Evolutionary conservation across 2,797 vertebrate species (phyloP).

Genomic region (Neoniphon sammara): DNA sequence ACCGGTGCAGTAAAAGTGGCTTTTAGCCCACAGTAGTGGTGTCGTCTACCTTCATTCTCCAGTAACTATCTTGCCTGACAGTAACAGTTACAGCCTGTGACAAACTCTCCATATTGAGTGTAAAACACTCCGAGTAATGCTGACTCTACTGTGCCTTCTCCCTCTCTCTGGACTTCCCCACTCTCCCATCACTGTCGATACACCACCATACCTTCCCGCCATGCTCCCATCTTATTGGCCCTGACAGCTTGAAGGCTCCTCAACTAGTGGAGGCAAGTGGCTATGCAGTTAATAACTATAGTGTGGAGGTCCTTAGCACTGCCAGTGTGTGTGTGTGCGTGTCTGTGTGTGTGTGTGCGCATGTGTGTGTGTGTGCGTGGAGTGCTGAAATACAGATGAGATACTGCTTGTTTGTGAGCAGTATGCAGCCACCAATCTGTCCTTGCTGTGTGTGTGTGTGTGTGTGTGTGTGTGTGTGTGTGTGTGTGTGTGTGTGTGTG

Average conservation of each 20-base stretch:
- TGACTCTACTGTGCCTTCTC: constrained; percentile 47
- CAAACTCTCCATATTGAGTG: constrained; percentile 59
- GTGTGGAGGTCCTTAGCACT: constrained; percentile 23
- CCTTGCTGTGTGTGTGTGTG: background rate
- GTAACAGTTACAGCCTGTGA: constrained; percentile 57
- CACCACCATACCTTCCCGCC: constrained; percentile 35
- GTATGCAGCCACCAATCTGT: background rate
- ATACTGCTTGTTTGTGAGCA: constrained; percentile 24
- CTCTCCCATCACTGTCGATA: constrained; percentile 43
- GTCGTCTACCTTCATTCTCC: constrained; percentile 28
- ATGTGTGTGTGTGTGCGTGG: constrained; percentile 4
- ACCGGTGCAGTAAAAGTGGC: background rate
- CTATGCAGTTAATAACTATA: constrained; percentile 36
- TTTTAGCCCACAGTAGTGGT: background rate
- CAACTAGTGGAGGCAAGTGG: constrained; percentile 29
- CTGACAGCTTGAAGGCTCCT: constrained; percentile 56
- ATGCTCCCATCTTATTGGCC: constrained; percentile 46
- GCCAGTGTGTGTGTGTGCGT: background rate
- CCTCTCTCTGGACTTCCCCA: constrained; percentile 38
- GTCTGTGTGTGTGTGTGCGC: background rate
- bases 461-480: constrained; percentile 1
- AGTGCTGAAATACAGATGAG: constrained; percentile 16
- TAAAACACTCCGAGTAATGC: constrained; percentile 61
- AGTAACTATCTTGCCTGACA: constrained; percentile 54
- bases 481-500: constrained; percentile 2